These are phyloP conservation scores for Falco naumanni DNA, from an alignment of 2,797 vertebrate species.

Conservation along the genomic window DNA sequence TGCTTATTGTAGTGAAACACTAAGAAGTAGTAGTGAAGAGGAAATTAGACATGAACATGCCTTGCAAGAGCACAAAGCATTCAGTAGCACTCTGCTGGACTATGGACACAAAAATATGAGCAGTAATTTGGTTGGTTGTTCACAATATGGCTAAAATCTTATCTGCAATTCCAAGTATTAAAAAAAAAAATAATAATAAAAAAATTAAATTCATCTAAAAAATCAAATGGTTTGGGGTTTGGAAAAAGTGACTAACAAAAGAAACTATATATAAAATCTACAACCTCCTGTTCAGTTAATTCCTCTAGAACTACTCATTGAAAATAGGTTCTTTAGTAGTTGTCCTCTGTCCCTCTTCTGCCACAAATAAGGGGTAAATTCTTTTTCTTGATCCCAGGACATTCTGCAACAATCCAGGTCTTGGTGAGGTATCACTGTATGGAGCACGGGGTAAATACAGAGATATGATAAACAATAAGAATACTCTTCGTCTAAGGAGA, in stretches of 20 bases:
- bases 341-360: background rate
- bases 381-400: background rate
- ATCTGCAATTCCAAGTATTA: background rate
- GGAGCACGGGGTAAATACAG: background rate
- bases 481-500: background rate
- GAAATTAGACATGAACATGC: background rate
- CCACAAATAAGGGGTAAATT: background rate
- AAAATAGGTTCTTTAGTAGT: background rate
- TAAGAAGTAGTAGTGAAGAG: background rate
- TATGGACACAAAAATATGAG: background rate
- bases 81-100: background rate
- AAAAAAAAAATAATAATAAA: background rate
- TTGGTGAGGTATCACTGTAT: accelerated
- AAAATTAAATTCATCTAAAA: background rate
- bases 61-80: background rate
- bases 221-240: background rate
- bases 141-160: background rate
- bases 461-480: background rate
- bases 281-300: background rate
- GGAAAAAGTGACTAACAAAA: background rate
- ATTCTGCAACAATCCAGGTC: background rate
- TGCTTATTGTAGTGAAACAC: background rate
- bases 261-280: background rate
- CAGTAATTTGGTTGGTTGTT: background rate
- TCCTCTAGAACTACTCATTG: background rate